Evolutionary conservation across 1,140 invertebrate species (phyloP), one percentile per base, ranked within the genome.

Genomic region (Bicyclus anynana): DNA sequence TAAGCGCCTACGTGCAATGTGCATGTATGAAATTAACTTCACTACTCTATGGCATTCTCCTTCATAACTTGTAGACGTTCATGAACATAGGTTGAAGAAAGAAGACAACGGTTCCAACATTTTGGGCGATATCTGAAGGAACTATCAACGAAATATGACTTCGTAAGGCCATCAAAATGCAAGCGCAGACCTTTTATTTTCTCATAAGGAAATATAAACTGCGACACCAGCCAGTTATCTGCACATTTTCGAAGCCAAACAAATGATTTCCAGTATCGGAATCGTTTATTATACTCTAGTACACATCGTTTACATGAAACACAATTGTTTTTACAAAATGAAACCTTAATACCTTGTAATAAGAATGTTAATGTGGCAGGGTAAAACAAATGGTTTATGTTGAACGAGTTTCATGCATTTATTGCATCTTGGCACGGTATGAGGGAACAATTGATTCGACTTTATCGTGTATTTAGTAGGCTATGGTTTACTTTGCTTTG

Each of bases 381-480:
- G 49, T 55, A 64, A 58, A 68, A 78, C 67, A 78, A 80, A 80
- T 74, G 65, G 68, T 69, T 57, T 55, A 51, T 62, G 56, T 59
- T 66, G 67, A 68, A 72, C 72, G 59, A 77, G 68, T 78, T 80
- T 74, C 75, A 71, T 77, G 64, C 68, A 68, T 75, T 80, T 80
- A 80, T 77, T 73, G 72, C 74, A 66, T 65, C 68, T 74, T 74
- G 71, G 73, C 75, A 80, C 73, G 77, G 67, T 74, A 72, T 65
- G 62, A 74, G 72, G 70, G 62, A 38, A 67, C 64, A 72, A 80
- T 80, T 77, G 70, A 77, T 71, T 72, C 55, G 17, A 47, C 63
- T 75, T 69, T 77, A 77, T 75, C 67, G 58, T 66, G 64, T 65
- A 55, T 61, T 63, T 44, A 58, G 47, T 57, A 42, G 51, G 42